Conservation (phyloP, 2,113 vertebrate species). For the Malurus melanocephalus region DNA sequence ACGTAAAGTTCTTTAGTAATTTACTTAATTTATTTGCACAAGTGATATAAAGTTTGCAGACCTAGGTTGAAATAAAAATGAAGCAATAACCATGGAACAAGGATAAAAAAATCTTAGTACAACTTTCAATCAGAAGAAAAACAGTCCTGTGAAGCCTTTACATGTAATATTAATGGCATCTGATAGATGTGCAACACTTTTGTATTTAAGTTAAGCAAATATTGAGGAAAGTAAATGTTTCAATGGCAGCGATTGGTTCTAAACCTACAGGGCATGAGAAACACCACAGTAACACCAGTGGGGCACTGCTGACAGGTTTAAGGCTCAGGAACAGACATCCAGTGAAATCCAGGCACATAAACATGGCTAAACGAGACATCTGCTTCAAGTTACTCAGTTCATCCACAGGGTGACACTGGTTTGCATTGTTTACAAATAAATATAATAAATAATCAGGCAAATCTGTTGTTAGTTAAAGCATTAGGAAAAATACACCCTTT, state of each 20-base stretch:
- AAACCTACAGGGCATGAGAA: background rate
- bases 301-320: background rate
- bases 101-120: background rate
- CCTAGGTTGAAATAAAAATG: background rate
- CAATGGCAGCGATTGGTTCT: background rate
- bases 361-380: background rate
- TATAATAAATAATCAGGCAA: background rate
- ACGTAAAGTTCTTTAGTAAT: background rate
- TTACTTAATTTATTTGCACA: background rate
- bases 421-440: slow-evolving; percentile 19
- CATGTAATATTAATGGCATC: background rate
- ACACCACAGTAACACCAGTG: background rate
- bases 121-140: background rate
- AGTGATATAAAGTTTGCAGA: background rate
- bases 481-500: background rate
- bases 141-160: background rate
- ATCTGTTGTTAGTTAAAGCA: background rate
- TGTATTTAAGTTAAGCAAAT: background rate
- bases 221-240: background rate
- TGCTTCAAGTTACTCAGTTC: slow-evolving; percentile 1
- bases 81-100: background rate
- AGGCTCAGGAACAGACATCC: background rate
- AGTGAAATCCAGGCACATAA: background rate
- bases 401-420: background rate
- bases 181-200: background rate